phyloP scores from a whole-genome alignment of 2,797 vertebrate species.

The Neopelma chrysocephalum region DNA sequence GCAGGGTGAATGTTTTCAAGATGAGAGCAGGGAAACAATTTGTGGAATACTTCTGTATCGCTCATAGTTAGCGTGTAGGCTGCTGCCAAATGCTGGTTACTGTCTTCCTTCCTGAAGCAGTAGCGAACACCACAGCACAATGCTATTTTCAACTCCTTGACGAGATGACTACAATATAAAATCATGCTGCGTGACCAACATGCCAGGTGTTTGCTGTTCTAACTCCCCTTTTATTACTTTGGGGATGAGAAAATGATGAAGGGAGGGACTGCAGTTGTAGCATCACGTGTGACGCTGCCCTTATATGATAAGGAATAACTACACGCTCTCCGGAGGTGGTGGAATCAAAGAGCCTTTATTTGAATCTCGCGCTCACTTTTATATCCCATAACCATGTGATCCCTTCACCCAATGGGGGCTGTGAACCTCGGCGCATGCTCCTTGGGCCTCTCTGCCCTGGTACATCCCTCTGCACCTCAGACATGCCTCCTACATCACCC shows the following conservation, averaged over 20 bases:
- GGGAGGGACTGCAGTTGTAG: not conserved
- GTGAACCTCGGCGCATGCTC: no score
- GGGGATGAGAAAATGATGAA: slow-evolving; percentile 39
- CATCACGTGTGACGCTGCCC: no score
- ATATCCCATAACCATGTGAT: no score
- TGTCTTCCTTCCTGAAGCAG: slow-evolving; percentile 71
- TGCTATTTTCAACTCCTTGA: slow-evolving; percentile 72
- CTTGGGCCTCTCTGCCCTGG: no score
- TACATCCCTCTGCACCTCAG: no score
- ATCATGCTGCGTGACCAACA: slow-evolving; percentile 67
- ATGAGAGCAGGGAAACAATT: slow-evolving; percentile 35
- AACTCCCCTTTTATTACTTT: slow-evolving; percentile 61
- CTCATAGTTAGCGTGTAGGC: slow-evolving; percentile 50
- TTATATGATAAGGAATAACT: no score
- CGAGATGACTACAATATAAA: slow-evolving; percentile 74
- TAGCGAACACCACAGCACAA: slow-evolving; percentile 13
- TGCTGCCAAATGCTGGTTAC: slow-evolving; percentile 68
- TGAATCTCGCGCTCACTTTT: no score
- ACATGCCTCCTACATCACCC: no score
- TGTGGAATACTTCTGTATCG: slow-evolving; percentile 55
- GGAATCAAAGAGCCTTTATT: no score
- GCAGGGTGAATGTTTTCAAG: slow-evolving; percentile 11
- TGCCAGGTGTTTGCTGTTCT: slow-evolving; percentile 72
- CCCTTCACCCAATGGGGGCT: no score
- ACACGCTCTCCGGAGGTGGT: no score